A percentile compares a stretch with the other conserved stretches of the same genome.
phyloP scores from a whole-genome alignment of 2,797 vertebrate genomes.

The Malurus splendens region DNA sequence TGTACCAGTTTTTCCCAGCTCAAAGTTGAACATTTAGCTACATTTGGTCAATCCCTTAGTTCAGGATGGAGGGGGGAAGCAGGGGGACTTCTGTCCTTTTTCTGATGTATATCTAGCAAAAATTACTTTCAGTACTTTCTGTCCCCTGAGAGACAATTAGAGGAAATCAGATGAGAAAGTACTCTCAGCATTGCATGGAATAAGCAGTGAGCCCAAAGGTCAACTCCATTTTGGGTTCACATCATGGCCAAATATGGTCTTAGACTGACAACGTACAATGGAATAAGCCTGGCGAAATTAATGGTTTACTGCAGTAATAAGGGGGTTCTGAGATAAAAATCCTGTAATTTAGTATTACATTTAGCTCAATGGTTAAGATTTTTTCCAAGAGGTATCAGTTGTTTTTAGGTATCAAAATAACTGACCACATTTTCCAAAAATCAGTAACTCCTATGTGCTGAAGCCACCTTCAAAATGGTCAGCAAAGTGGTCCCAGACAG shows the following conservation, averaged over 20 bases:
- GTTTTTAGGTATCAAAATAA: neutral
- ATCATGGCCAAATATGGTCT: neutral
- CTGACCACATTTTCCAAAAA: neutral
- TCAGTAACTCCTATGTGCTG: neutral
- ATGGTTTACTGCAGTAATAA: neutral
- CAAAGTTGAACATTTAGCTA: neutral
- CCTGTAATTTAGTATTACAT: neutral
- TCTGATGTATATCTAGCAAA: neutral
- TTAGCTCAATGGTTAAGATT: neutral
- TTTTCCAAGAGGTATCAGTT: neutral
- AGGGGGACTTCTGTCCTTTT: neutral
- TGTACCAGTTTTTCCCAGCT: neutral
- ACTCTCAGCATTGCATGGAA: neutral
- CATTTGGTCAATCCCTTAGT: neutral
- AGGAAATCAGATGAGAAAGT: conserved; percentile 5
- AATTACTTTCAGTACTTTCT: neutral
- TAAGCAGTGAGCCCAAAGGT: neutral
- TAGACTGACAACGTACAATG: neutral
- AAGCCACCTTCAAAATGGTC: neutral
- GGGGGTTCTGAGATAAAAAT: neutral
- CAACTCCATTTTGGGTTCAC: neutral
- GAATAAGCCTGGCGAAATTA: neutral
- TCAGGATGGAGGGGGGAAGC: neutral
- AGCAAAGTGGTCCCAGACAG: neutral
- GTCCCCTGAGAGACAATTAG: neutral